A percentile compares a stretch with the other conserved stretches of the same genome.
phyloP scores from a whole-genome alignment of 2,113 vertebrate species.

The Macquaria australasica region DNA sequence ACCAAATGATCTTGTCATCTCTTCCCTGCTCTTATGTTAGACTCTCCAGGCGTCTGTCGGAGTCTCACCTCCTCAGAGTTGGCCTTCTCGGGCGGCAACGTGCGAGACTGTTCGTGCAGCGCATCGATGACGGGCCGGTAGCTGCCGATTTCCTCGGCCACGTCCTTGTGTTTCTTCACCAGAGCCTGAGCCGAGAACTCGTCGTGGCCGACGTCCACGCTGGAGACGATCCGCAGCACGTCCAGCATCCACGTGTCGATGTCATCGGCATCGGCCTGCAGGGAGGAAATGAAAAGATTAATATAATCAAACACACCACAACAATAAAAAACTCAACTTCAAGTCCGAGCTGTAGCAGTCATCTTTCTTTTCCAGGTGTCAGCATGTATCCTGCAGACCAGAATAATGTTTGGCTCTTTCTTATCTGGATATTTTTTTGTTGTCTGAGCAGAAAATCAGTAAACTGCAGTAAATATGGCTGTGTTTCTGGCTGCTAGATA shows the following conservation, averaged over 20 bases:
- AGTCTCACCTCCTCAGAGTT: constrained; percentile 86
- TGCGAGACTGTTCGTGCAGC: constrained; percentile 91
- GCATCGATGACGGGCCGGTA: constrained; percentile 94
- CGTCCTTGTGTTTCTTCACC: constrained; percentile 98
- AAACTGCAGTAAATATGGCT: neutral
- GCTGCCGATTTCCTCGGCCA: constrained; percentile 93
- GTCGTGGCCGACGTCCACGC: constrained; percentile 95
- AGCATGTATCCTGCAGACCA: too few relatives aligned
- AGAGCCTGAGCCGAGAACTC: constrained; percentile 98
- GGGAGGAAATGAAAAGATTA: neutral
- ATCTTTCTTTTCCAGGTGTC: neutral
- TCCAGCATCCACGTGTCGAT: constrained; percentile 98
- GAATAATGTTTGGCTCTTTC: neutral
- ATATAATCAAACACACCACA: neutral
- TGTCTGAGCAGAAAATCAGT: neutral
- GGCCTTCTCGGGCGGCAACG: constrained; percentile 86
- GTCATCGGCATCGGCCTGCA: constrained; percentile 91
- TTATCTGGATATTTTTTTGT: neutral
- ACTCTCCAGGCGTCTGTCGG: neutral
- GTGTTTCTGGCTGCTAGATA: neutral
- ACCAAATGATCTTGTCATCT: too few relatives aligned
- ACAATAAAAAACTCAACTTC: neutral
- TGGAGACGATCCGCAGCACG: constrained; percentile 96
- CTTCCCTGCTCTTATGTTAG: neutral
- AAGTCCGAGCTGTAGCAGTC: too few relatives aligned